phyloP scores from a whole-genome alignment of 2,888 invertebrate species.

The Drosophila algonquin region DNA sequence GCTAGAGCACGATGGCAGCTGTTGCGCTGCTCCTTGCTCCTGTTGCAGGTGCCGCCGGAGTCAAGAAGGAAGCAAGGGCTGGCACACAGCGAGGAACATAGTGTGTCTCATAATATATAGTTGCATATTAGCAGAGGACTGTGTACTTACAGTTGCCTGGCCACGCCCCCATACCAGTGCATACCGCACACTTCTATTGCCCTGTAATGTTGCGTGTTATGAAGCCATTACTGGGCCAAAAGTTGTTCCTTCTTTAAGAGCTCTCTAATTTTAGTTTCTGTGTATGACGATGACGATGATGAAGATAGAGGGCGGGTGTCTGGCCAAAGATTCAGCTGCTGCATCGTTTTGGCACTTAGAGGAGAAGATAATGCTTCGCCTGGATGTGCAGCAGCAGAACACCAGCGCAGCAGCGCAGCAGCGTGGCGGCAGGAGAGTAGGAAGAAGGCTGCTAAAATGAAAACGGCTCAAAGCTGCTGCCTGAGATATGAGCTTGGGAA shows the following conservation, averaged over 20 bases:
- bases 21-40: conserved; percentile 33
- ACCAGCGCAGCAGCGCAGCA: background rate
- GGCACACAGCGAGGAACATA: conserved; percentile 7
- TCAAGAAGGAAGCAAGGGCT: conserved; percentile 20
- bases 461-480: conserved; percentile 29
- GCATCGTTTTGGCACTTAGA: conserved; percentile 45
- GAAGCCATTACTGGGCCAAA: conserved; percentile 74
- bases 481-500: conserved; percentile 38
- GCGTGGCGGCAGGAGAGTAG: too few species aligned
- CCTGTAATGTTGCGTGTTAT: conserved; percentile 76
- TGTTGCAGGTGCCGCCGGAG: conserved; percentile 64
- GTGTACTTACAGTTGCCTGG: conserved; percentile 24
- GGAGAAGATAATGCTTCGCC: conserved; percentile 28
- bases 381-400: conserved; percentile 13
- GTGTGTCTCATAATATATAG: conserved; percentile 69
- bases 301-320: conserved; percentile 12
- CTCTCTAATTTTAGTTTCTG: conserved; percentile 55
- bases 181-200: conserved; percentile 50
- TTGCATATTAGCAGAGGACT: conserved; percentile 67
- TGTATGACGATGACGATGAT: conserved; percentile 42
- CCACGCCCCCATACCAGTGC: conserved; percentile 51
- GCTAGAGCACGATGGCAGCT: conserved; percentile 51
- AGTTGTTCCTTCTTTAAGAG: conserved; percentile 59
- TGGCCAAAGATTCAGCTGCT: conserved; percentile 37
- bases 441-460: conserved; percentile 21